Evolutionary conservation across 2,888 invertebrate species (phyloP).

Genomic region (Bruchidius siliquastri): DNA sequence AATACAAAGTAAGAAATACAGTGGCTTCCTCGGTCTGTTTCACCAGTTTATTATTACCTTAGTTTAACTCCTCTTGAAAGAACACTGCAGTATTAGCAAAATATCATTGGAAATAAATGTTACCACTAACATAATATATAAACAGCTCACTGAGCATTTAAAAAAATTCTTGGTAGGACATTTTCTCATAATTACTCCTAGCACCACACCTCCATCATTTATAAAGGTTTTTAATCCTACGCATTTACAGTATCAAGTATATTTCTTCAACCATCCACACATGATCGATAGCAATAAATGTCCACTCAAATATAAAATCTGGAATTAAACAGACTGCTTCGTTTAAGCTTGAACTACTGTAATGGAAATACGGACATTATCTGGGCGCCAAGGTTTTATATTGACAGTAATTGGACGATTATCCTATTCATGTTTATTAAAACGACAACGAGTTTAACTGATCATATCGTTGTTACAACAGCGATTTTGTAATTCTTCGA

Average conservation of each 20-base stretch:
- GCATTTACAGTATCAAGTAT: background rate
- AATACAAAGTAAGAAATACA: too few relatives aligned
- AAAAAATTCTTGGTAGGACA: background rate
- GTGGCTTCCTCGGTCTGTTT: too few relatives aligned
- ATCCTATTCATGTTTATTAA: background rate
- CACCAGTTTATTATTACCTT: too few relatives aligned
- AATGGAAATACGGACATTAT: background rate
- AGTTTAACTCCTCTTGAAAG: too few relatives aligned
- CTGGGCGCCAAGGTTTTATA: background rate
- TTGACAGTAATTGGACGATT: background rate
- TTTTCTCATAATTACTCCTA: background rate
- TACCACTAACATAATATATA: too few relatives aligned
- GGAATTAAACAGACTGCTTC: background rate
- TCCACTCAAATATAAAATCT: background rate
- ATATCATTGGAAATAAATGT: too few relatives aligned
- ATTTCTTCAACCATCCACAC: background rate
- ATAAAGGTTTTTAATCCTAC: background rate
- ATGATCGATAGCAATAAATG: background rate
- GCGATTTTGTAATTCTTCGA: background rate
- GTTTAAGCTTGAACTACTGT: background rate
- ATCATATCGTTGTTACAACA: background rate
- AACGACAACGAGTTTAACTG: background rate
- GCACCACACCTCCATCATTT: background rate
- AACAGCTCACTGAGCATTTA: too few relatives aligned
- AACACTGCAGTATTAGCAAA: too few relatives aligned